These are phyloP conservation scores for Thecophora atra DNA, from an alignment of 2,888 invertebrate genomes.

Conservation along the genomic window DNA sequence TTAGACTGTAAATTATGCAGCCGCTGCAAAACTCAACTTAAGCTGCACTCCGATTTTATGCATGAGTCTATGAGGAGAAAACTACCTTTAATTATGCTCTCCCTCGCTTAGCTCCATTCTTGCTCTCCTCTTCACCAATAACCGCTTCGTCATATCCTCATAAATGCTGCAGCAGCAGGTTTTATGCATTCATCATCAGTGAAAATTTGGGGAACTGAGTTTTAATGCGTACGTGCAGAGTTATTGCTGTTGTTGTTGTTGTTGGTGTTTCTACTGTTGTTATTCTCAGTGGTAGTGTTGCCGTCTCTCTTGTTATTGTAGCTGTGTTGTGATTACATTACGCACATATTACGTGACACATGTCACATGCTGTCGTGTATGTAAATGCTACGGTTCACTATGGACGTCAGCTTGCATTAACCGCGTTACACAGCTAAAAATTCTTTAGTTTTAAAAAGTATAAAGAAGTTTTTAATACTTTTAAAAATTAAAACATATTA, in stretches of 20 bases:
- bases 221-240: conserved; percentile 43
- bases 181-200: conserved; percentile 11
- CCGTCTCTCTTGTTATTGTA: not conserved
- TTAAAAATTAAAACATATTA: no score
- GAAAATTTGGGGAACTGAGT: conserved; percentile 45
- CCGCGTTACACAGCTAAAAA: no score
- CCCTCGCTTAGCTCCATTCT: not conserved
- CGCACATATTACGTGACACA: conserved; percentile 35
- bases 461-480: no score
- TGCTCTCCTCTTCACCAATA: not conserved
- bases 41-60: conserved; percentile 1
- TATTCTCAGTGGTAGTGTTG: conserved; percentile 6
- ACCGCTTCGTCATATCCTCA: not conserved
- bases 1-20: conserved; percentile 20
- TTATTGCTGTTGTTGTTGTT: conserved; percentile 14
- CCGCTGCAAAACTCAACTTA: conserved; percentile 17
- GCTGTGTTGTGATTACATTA: conserved; percentile 23
- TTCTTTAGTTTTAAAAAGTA: no score
- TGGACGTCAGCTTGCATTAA: not conserved
- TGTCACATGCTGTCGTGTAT: conserved; percentile 31
- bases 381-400: not conserved
- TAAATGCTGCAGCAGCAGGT: conserved; percentile 10
- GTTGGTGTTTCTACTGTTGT: not conserved
- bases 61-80: not conserved
- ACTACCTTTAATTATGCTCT: no score